Evolutionary conservation across 2,113 vertebrate species (phyloP).

Genomic region (Carollia perspicillata): DNA sequence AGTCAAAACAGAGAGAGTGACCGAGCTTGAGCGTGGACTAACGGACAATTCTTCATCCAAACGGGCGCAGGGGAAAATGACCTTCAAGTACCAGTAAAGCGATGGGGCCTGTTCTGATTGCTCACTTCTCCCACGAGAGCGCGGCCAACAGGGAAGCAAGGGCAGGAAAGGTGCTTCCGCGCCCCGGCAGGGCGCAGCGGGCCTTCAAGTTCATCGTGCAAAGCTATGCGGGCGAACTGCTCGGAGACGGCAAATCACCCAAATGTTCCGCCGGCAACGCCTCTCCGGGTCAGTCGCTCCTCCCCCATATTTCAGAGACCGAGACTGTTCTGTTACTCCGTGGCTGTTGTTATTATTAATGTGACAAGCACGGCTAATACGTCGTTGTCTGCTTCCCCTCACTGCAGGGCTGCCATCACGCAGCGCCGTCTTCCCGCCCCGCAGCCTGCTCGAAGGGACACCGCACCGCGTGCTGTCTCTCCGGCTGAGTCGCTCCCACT

Average conservation of each 20-base stretch:
- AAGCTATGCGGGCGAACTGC: constrained; percentile 62
- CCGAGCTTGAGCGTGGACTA: constrained; percentile 74
- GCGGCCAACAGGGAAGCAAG: constrained; percentile 65
- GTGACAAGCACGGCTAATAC: constrained; percentile 38
- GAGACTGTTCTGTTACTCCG: constrained; percentile 50
- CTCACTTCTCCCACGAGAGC: constrained; percentile 52
- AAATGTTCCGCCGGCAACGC: constrained; percentile 48
- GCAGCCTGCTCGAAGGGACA: too few species aligned
- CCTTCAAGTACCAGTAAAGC: constrained; percentile 74
- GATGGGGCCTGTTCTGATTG: constrained; percentile 68
- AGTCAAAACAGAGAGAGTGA: constrained; percentile 74
- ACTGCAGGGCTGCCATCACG: background rate
- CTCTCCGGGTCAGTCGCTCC: constrained; percentile 60
- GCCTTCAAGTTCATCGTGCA: constrained; percentile 64
- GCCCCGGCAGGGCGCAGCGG: constrained; percentile 29
- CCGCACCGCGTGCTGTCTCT: background rate
- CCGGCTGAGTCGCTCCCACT: background rate
- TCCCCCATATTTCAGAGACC: constrained; percentile 45
- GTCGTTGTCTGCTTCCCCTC: constrained; percentile 45
- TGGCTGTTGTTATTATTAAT: constrained; percentile 64
- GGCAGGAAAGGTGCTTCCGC: constrained; percentile 53
- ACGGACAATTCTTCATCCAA: constrained; percentile 76
- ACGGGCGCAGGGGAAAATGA: constrained; percentile 68
- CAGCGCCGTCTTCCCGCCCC: background rate
- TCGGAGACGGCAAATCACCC: constrained; percentile 62